Base-by-base conservation (phyloP, 2,797 vertebrate species). In the Helicolenus hilgendorfi region DNA sequence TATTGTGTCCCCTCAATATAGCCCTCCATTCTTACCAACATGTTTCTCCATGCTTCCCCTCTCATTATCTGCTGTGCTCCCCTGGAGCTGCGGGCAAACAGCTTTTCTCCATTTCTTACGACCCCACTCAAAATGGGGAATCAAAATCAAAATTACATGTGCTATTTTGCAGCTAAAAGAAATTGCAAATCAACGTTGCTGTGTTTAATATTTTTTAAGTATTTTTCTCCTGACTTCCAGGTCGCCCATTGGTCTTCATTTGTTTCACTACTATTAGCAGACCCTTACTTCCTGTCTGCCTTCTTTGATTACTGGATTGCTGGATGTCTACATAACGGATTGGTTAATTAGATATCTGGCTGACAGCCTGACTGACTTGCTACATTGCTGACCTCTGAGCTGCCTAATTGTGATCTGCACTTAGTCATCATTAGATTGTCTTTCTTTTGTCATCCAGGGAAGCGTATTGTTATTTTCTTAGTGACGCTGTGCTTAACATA, bases 1-100 rank as follows among this genome's bases (percentile, higher is more conserved):
- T 36, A 38, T 88, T 82, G 80, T 84, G 81, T 81, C 72, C 84
- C 59, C 71, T 73, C 59, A 55, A 55, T 22, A 55, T 22, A 55
- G 49, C 49, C 1, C 49, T 76, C 67, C 68, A 55, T 69, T 79
- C 67, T 81, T 64, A 70, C 71, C 41, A 9, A n/a, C n/a, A 31
- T 31, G 35, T 73, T 35, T 77, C 60, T 74, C 45, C 67, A 49
- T 81, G 68, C 64, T 24, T 31, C 27, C 53, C 14, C 36, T 63
- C 59, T 88, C 41, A 29, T 77, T 60, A 64, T 83, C 38, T 60
- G 22, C 70, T 84, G 33, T 81, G 62, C 60, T 79, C 31, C 55
- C 22, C 38, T 60, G 77, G 29, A 27, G 77, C 83, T 81, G 64
- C 5, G 11, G 60, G 41, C 65, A 71, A 74, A 83, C 29, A 72